phyloP scores from a whole-genome alignment of 2,113 vertebrate species.

The Elanus axillaris region DNA sequence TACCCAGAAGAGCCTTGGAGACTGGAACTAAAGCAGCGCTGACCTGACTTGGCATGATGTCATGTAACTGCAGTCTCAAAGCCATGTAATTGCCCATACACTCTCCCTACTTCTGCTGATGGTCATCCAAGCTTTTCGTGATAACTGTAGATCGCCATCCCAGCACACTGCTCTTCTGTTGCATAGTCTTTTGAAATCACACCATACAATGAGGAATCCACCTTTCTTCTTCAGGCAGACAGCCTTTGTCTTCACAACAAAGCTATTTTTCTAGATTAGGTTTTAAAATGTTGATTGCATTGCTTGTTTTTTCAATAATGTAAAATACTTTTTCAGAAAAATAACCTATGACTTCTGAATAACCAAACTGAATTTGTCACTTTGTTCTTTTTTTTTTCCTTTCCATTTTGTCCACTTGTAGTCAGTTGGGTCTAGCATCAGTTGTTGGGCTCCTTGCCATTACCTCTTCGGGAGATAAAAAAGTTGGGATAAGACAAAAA shows the following conservation, averaged over 20 bases:
- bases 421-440: not conserved
- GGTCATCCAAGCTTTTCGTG: not conserved
- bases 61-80: not conserved
- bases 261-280: not conserved
- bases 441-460: not conserved
- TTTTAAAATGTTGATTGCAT: not conserved
- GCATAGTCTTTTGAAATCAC: not conserved
- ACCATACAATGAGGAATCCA: not conserved
- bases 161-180: not conserved
- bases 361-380: not conserved
- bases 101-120: not conserved
- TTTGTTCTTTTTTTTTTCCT: not conserved
- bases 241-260: not conserved
- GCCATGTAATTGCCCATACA: fast-evolving
- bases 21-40: not conserved
- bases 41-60: not conserved
- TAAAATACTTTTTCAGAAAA: not conserved
- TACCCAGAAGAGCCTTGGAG: not conserved
- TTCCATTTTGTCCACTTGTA: not conserved
- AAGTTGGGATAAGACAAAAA: not conserved
- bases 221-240: not conserved
- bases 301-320: not conserved
- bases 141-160: fast-evolving
- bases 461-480: not conserved
- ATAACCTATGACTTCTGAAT: not conserved